phyloP scores from a whole-genome alignment of 2,888 invertebrate genomes.

The Merodon equestris region DNA sequence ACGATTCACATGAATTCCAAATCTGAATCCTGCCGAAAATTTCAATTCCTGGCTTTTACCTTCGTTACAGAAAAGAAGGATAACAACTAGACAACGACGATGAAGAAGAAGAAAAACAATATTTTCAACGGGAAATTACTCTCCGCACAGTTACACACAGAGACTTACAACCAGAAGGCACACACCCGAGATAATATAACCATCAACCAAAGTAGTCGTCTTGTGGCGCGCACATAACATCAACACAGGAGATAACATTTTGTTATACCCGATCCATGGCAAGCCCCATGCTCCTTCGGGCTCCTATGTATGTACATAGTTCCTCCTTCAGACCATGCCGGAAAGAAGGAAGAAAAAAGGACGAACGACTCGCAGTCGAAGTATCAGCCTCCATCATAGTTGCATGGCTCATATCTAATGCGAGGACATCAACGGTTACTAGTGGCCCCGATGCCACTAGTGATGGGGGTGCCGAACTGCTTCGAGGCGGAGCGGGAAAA shows the following conservation, averaged over 20 bases:
- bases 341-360: too few species aligned
- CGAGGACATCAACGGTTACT: slow-evolving; percentile 33
- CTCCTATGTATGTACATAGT: too few species aligned
- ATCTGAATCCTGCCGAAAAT: slow-evolving; percentile 39
- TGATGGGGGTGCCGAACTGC: slow-evolving; percentile 2
- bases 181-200: slow-evolving; percentile 35
- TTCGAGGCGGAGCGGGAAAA: background rate
- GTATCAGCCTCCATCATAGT: slow-evolving; percentile 28
- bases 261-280: slow-evolving; percentile 26
- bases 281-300: too few species aligned
- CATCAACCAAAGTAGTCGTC: slow-evolving; percentile 48
- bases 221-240: slow-evolving; percentile 47
- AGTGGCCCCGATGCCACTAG: too few species aligned
- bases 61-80: background rate
- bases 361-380: slow-evolving; percentile 8
- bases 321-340: too few species aligned
- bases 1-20: slow-evolving; percentile 32
- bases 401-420: slow-evolving; percentile 33
- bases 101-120: background rate
- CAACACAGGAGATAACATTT: slow-evolving; percentile 63
- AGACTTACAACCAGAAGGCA: slow-evolving; percentile 3
- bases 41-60: slow-evolving; percentile 58
- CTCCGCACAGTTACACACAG: slow-evolving; percentile 22
- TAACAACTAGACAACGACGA: background rate
- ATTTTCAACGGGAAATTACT: slow-evolving; percentile 51